Percentiles rank a stretch among this genome's conserved stretches.
phyloP scores from a whole-genome alignment of 2,797 vertebrate genomes.

The Leptatherina wallacei region DNA sequence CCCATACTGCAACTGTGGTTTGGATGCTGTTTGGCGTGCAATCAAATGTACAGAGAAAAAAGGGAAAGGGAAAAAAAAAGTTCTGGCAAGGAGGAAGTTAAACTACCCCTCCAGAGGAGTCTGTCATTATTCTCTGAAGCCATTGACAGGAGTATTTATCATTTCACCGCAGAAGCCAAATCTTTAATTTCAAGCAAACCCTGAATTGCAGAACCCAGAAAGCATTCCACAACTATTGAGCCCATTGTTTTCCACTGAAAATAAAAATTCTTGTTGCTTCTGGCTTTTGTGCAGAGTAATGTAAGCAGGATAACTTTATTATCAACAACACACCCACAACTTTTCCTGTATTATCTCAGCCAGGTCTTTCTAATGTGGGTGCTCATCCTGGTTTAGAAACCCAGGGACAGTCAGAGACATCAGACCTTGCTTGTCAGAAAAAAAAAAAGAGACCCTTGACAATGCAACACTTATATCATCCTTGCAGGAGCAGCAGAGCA shows the following conservation, averaged over 20 bases:
- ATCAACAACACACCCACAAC: conserved; percentile 67
- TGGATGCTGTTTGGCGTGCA: conserved; percentile 70
- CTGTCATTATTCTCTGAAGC: conserved; percentile 76
- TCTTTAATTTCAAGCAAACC: conserved; percentile 71
- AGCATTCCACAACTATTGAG: conserved; percentile 65
- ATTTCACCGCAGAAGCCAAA: conserved; percentile 71
- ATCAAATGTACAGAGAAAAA: conserved; percentile 49
- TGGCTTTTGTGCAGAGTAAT: conserved; percentile 62
- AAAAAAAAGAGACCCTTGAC: conserved; percentile 23
- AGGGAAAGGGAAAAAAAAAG: conserved; percentile 6
- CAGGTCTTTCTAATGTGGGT: conserved; percentile 52
- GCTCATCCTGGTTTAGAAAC: conserved; percentile 44
- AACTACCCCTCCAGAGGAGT: conserved; percentile 63
- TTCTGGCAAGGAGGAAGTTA: conserved; percentile 66
- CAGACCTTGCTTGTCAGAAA: conserved; percentile 39
- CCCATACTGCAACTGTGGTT: conserved; percentile 64
- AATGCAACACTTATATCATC: conserved; percentile 62
- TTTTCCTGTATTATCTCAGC: conserved; percentile 64
- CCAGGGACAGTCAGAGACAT: conserved; percentile 44
- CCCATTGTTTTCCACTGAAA: conserved; percentile 65
- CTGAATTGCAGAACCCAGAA: conserved; percentile 45
- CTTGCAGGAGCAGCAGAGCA: conserved; percentile 59
- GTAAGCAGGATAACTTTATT: conserved; percentile 72
- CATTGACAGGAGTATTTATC: conserved; percentile 77
- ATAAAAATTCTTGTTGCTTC: conserved; percentile 63